Evolutionary conservation across 1,140 invertebrate genomes (phyloP).

Genomic region (Pararge aegeria): DNA sequence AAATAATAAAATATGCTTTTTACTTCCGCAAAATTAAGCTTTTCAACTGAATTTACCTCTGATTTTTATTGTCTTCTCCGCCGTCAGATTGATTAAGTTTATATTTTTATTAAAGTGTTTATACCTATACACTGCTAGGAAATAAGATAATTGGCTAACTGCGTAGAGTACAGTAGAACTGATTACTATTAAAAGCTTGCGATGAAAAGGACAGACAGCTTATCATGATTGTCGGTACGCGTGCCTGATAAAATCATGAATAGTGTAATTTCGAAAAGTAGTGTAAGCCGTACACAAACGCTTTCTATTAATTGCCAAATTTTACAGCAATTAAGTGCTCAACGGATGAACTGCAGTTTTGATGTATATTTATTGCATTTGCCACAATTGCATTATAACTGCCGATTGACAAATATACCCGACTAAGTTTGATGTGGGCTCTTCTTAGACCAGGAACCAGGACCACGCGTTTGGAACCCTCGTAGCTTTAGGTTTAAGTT

Average conservation of each 20-base stretch:
- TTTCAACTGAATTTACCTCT: background rate
- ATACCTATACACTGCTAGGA: too few species aligned
- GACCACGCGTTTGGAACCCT: too few species aligned
- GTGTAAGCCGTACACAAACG: background rate
- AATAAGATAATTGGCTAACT: slow-evolving; percentile 5
- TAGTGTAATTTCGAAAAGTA: slow-evolving; percentile 5
- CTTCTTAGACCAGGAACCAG: too few species aligned
- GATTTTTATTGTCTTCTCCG: background rate
- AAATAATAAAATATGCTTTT: too few species aligned
- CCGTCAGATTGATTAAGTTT: too few species aligned
- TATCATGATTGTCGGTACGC: background rate
- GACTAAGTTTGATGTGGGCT: too few species aligned
- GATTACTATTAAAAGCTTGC: slow-evolving; percentile 12
- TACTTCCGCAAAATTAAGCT: too few species aligned
- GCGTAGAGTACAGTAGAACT: background rate
- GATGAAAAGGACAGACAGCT: slow-evolving; percentile 7
- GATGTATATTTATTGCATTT: too few species aligned
- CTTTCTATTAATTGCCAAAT: background rate
- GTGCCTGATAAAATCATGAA: background rate
- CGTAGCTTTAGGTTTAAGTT: too few species aligned
- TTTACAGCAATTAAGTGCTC: background rate
- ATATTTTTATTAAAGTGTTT: too few species aligned
- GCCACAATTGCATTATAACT: too few species aligned
- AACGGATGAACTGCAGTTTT: background rate
- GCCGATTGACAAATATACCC: too few species aligned